Conservation (phyloP, 2,888 invertebrate species). For the Cremastinae sp. region DNA sequence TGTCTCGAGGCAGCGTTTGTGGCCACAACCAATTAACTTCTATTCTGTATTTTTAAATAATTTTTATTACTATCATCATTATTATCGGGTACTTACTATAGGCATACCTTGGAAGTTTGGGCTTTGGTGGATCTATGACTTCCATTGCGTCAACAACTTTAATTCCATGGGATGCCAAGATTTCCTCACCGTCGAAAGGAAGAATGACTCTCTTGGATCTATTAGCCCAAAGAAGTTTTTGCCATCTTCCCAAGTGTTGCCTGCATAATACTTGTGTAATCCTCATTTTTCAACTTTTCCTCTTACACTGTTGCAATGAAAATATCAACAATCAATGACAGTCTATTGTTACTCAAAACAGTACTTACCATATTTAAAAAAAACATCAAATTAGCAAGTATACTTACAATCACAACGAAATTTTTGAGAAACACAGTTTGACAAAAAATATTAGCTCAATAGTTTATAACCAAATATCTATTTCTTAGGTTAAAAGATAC, state of each 20-base stretch:
- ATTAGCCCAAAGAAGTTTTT: too few species aligned
- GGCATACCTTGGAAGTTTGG: conserved; percentile 45
- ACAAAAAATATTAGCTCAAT: too few species aligned
- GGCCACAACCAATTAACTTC: neutral
- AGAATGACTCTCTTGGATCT: conserved; percentile 84
- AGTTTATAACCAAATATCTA: too few species aligned
- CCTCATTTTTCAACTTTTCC: conserved; percentile 83
- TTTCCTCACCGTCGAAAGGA: conserved; percentile 83
- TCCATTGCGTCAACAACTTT: conserved; percentile 84
- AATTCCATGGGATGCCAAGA: conserved; percentile 83
- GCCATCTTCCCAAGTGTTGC: conserved; percentile 88
- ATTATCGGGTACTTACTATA: neutral
- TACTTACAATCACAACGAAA: too few species aligned
- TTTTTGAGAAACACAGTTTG: too few species aligned
- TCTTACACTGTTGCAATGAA: too few species aligned
- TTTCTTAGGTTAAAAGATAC: too few species aligned
- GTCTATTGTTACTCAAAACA: too few species aligned
- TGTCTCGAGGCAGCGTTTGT: conserved; percentile 78
- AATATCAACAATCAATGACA: too few species aligned
- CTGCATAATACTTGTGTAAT: conserved; percentile 84
- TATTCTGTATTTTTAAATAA: neutral
- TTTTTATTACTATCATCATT: neutral
- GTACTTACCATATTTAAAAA: too few species aligned
- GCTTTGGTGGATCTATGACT: conserved; percentile 81
- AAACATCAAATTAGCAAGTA: too few species aligned